Conservation (phyloP, 2,113 vertebrate genomes). For the Bettongia penicillata region DNA sequence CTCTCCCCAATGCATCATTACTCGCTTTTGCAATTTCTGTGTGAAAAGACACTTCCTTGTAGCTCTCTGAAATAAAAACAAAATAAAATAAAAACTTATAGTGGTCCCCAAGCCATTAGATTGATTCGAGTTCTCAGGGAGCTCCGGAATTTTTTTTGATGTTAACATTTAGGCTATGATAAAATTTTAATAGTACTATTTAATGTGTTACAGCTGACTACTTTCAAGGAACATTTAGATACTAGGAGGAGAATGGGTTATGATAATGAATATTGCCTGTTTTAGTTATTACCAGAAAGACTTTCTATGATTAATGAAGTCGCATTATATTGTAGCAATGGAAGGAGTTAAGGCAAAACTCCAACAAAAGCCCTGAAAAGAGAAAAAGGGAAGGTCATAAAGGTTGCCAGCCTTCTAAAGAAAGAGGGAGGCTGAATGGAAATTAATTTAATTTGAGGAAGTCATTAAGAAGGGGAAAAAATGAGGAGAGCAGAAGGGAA, state of each 20-base stretch:
- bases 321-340: neutral
- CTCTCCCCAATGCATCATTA: neutral
- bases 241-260: neutral
- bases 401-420: neutral
- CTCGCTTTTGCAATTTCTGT: neutral
- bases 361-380: neutral
- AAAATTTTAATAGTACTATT: conserved; percentile 11
- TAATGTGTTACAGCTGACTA: conserved; percentile 10
- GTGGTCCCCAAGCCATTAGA: no score
- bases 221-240: neutral
- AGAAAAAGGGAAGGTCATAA: neutral
- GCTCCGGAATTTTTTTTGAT: neutral
- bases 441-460: conserved; percentile 55
- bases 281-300: conserved; percentile 44
- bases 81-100: neutral
- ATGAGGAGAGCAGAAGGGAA: neutral
- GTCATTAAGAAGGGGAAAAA: conserved; percentile 63
- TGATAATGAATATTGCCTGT: neutral
- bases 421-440: neutral
- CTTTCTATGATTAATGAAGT: conserved; percentile 9
- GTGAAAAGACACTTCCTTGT: neutral
- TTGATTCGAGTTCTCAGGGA: neutral
- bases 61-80: neutral
- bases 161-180: neutral
- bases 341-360: neutral